These are phyloP conservation scores for Petrophora chlorosata DNA, from an alignment of 2,888 invertebrate species.

Conservation along the genomic window DNA sequence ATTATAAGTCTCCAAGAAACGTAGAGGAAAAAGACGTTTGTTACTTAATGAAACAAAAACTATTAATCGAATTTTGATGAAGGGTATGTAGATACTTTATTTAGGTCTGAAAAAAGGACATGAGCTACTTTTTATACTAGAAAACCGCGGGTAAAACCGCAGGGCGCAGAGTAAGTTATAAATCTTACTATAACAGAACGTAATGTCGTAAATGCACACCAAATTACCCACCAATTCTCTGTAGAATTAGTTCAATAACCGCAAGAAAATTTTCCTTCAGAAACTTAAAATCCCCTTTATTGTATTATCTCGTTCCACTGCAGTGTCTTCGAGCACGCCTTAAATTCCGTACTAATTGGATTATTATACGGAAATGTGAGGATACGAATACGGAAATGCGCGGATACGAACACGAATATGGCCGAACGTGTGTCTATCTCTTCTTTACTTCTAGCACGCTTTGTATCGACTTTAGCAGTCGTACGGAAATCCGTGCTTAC, in stretches of 20 bases:
- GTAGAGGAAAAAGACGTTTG: too few species aligned
- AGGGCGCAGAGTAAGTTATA: too few species aligned
- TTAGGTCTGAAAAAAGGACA: too few species aligned
- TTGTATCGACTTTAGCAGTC: conserved; percentile 35
- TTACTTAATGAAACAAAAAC: too few species aligned
- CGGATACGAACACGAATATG: conserved; percentile 4
- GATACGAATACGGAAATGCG: conserved; percentile 45
- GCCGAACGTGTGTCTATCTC: conserved; percentile 45
- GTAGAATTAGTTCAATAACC: conserved; percentile 23
- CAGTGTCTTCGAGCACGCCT: conserved; percentile 49
- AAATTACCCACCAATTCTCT: too few species aligned
- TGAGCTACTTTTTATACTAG: too few species aligned
- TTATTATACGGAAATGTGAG: conserved; percentile 60
- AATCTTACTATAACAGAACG: too few species aligned
- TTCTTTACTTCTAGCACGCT: conserved; percentile 25
- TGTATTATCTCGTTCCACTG: conserved; percentile 46
- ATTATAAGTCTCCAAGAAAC: too few species aligned
- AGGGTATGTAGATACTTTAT: too few species aligned
- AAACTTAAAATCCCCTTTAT: conserved; percentile 41
- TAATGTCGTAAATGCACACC: too few species aligned
- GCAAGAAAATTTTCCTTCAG: conserved; percentile 32
- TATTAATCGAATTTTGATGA: too few species aligned
- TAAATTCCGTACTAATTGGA: conserved; percentile 65
- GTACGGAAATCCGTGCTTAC: conserved; percentile 37
- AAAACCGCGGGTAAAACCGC: too few species aligned